phyloP scores from a whole-genome alignment of 2,113 vertebrate genomes.

The Corynorhinus townsendii region DNA sequence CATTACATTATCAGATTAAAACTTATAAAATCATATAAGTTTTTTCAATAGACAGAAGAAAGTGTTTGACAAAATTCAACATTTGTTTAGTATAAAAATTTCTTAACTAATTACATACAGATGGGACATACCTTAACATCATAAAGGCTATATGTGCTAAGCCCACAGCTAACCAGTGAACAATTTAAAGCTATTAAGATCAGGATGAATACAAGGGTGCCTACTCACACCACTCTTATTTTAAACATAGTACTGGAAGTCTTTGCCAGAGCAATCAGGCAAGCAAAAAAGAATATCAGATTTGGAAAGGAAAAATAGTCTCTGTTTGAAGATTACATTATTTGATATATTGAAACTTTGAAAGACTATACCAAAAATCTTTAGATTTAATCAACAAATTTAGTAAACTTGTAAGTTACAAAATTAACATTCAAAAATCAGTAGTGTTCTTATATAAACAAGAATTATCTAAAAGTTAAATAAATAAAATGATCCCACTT shows the following conservation, averaged over 20 bases:
- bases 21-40: not conserved
- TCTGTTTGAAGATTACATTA: not conserved
- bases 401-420: not conserved
- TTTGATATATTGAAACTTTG: not conserved
- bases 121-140: not conserved
- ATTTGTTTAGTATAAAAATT: not conserved
- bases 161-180: not conserved
- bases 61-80: too few relatives aligned
- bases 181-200: not conserved
- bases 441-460: not conserved
- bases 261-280: too few relatives aligned
- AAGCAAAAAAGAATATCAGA: too few relatives aligned
- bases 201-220: too few relatives aligned
- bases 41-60: not conserved
- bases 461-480: not conserved
- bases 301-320: too few relatives aligned
- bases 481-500: not conserved
- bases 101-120: not conserved
- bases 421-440: not conserved
- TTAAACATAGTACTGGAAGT: too few relatives aligned
- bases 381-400: not conserved
- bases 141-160: not conserved
- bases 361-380: not conserved
- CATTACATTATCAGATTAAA: not conserved
- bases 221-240: too few relatives aligned